These are phyloP conservation scores for Phyllotis vaccarum DNA, from an alignment of 2,797 vertebrate genomes.

Conservation along the genomic window DNA sequence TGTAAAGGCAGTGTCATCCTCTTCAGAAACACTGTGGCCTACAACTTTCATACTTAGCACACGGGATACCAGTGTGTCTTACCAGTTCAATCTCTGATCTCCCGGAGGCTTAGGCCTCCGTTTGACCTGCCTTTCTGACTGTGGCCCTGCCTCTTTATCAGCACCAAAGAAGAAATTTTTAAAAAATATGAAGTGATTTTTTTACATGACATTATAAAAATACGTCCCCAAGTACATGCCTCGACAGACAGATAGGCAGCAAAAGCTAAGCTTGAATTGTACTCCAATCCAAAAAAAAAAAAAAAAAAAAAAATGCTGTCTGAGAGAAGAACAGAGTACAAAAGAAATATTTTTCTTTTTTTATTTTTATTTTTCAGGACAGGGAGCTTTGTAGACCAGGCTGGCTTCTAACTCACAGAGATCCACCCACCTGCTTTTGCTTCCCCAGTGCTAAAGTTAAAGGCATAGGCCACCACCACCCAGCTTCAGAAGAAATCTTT, in stretches of 20 bases:
- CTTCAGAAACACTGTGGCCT: not conserved
- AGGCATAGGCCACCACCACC: too few relatives aligned
- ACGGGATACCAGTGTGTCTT: not conserved
- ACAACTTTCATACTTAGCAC: too few relatives aligned
- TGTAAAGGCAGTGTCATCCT: not conserved
- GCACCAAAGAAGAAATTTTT: constrained; percentile 34
- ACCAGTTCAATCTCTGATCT: not conserved
- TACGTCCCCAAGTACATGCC: not conserved
- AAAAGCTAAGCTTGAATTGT: constrained; percentile 4
- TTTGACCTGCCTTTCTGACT: not conserved
- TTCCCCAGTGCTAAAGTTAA: too few relatives aligned
- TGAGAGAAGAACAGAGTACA: not conserved
- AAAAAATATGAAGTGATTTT: constrained; percentile 6
- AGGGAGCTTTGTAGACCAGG: too few relatives aligned
- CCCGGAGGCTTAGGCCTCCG: not conserved
- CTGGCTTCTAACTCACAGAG: too few relatives aligned
- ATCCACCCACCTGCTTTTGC: too few relatives aligned
- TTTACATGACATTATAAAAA: not conserved
- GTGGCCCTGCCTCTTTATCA: not conserved
- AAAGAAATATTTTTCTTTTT: not conserved
- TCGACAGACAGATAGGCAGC: too few relatives aligned
- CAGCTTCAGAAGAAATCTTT: not conserved
- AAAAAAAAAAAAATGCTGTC: not conserved
- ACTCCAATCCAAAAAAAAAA: not conserved
- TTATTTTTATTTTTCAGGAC: too few relatives aligned